Percentiles rank a stretch among this genome's conserved stretches.
phyloP scores from a whole-genome alignment of 2,888 invertebrate species.

The Leptopilina syphax region DNA sequence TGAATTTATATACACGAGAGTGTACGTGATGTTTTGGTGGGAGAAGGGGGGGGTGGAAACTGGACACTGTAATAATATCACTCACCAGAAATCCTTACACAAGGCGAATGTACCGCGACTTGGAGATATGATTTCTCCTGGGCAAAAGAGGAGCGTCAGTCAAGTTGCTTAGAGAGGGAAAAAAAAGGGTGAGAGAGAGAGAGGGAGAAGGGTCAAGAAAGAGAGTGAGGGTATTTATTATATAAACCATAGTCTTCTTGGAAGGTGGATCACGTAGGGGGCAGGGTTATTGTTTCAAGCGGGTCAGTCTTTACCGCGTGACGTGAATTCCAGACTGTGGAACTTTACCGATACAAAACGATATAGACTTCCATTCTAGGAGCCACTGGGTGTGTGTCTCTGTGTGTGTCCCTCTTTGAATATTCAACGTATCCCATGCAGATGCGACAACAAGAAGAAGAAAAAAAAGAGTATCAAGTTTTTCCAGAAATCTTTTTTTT shows the following conservation, averaged over 20 bases:
- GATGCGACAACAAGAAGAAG: constrained; percentile 17
- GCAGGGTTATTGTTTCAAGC: constrained; percentile 69
- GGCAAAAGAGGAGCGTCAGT: constrained; percentile 44
- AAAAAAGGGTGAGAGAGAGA: background rate
- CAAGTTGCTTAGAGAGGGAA: constrained; percentile 7
- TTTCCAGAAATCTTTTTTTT: background rate
- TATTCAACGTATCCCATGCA: constrained; percentile 24
- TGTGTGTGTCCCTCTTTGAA: background rate
- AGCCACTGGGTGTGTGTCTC: background rate
- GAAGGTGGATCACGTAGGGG: constrained; percentile 66
- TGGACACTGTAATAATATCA: constrained; percentile 37
- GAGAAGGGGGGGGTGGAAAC: background rate
- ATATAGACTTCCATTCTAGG: background rate
- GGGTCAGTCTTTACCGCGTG: constrained; percentile 65
- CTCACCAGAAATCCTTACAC: constrained; percentile 33
- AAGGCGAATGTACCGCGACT: constrained; percentile 21
- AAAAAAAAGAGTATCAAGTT: constrained; percentile 17
- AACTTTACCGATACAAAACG: constrained; percentile 28
- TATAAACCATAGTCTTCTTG: constrained; percentile 56
- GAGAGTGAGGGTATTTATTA: constrained; percentile 52
- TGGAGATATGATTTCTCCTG: constrained; percentile 53
- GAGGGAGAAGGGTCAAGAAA: background rate
- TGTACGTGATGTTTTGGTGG: constrained; percentile 8
- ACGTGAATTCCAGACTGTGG: constrained; percentile 63
- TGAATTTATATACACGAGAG: background rate